These are phyloP conservation scores for Homarus gammarus DNA, from an alignment of 2,888 invertebrate species.

Conservation along the genomic window DNA sequence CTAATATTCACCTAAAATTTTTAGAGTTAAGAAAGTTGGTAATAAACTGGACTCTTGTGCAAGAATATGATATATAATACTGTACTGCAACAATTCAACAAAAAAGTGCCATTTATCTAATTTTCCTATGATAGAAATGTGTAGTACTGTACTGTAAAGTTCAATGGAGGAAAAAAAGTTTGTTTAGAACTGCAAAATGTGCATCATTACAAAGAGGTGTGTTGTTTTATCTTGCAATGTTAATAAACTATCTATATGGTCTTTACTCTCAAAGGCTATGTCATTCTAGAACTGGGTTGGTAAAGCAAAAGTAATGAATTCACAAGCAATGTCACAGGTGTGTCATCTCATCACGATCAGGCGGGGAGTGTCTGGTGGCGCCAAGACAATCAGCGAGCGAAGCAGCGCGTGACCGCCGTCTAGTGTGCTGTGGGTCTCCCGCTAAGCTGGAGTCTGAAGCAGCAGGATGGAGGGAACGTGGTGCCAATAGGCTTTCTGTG, in stretches of 20 bases:
- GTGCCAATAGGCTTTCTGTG: conserved; percentile 73
- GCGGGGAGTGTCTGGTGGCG: conserved; percentile 60
- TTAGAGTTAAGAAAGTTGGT: not conserved
- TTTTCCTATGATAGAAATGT: not conserved
- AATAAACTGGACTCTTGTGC: not conserved
- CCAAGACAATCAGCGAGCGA: conserved; percentile 74
- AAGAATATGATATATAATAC: not conserved
- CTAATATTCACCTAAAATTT: not conserved
- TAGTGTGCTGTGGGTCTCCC: conserved; percentile 58
- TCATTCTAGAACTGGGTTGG: conserved; percentile 7
- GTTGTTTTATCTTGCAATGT: not conserved
- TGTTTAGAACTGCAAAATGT: not conserved
- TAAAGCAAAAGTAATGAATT: conserved; percentile 19
- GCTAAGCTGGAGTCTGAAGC: conserved; percentile 74
- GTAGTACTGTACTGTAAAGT: not conserved
- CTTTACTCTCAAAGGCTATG: not conserved
- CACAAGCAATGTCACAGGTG: conserved; percentile 69
- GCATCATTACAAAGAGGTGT: conserved; percentile 18
- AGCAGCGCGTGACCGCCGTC: conserved; percentile 70
- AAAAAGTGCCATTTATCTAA: not conserved
- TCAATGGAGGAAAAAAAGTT: not conserved
- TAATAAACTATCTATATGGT: not conserved
- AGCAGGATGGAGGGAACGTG: conserved; percentile 70
- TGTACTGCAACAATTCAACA: not conserved
- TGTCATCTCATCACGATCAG: conserved; percentile 73